Evolutionary conservation across 2,797 vertebrate genomes (phyloP).

Genomic region (Melanotaenia nigrans): DNA sequence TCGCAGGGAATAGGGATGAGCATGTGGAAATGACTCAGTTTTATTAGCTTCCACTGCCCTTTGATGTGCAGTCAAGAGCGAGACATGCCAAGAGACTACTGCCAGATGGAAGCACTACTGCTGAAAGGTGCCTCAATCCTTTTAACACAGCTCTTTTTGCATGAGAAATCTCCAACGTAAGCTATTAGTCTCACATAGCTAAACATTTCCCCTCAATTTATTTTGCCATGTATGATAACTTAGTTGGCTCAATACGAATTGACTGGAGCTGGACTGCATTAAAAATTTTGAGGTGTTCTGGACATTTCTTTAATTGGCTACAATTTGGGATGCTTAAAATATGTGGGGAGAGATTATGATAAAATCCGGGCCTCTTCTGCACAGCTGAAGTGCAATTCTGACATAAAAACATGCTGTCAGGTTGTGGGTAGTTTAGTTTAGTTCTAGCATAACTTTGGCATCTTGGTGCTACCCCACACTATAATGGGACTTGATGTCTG

Average conservation of each 20-base stretch:
- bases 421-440: background rate
- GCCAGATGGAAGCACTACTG: conserved; percentile 75
- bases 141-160: conserved; percentile 69
- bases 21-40: conserved; percentile 74
- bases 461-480: background rate
- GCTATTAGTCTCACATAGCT: conserved; percentile 58
- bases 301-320: conserved; percentile 19
- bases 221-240: conserved; percentile 54
- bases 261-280: conserved; percentile 16
- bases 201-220: conserved; percentile 66
- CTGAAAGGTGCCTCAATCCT: conserved; percentile 70
- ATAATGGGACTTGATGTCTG: background rate
- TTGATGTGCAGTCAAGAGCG: conserved; percentile 77
- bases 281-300: conserved; percentile 14
- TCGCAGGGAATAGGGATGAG: conserved; percentile 75
- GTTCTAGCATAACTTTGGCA: background rate
- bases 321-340: conserved; percentile 21
- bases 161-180: conserved; percentile 57
- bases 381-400: conserved; percentile 10
- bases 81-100: conserved; percentile 71
- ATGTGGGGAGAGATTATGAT: background rate
- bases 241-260: conserved; percentile 18
- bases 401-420: background rate
- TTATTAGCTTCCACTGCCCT: conserved; percentile 75
- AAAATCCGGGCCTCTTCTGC: background rate